A percentile compares a stretch with the other conserved stretches of the same genome.
Conservation (phyloP, 2,113 vertebrate species). For the Corythornis madagascariensis region DNA sequence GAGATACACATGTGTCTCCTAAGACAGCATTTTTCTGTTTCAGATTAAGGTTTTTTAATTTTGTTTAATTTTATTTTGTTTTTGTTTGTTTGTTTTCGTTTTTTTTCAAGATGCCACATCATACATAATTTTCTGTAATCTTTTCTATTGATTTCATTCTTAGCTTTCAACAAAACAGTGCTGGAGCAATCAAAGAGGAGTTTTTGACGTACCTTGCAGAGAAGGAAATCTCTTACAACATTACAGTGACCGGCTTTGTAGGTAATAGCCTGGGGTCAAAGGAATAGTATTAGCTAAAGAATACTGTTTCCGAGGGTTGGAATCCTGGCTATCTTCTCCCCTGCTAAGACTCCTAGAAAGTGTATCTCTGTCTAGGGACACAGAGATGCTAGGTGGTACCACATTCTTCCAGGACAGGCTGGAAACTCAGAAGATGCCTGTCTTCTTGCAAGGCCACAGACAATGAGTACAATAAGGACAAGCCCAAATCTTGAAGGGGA, state of each 20-base stretch:
- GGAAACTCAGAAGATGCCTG: neutral
- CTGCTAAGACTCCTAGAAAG: neutral
- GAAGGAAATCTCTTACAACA: neutral
- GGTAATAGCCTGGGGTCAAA: neutral
- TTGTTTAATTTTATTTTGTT: too few relatives aligned
- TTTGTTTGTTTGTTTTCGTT: neutral
- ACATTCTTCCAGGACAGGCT: neutral
- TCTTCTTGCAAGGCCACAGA: conserved; percentile 1
- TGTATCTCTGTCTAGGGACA: accelerated
- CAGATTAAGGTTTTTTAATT: neutral
- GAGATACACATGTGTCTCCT: conserved; percentile 49
- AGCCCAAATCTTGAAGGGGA: neutral
- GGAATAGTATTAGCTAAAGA: neutral
- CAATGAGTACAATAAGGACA: neutral
- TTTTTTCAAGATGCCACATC: conserved; percentile 6
- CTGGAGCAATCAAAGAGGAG: neutral
- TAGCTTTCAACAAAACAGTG: neutral
- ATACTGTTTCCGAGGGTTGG: neutral
- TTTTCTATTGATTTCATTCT: conserved; percentile 39
- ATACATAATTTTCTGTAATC: conserved; percentile 28
- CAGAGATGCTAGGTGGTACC: neutral
- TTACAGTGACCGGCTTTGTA: neutral
- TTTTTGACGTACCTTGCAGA: neutral
- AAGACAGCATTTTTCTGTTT: conserved; percentile 39
- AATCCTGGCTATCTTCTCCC: neutral